Evolutionary conservation across 2,888 invertebrate genomes (phyloP), one percentile per base, ranked within the genome.

Genomic region (Dinocampus coccinellae): DNA sequence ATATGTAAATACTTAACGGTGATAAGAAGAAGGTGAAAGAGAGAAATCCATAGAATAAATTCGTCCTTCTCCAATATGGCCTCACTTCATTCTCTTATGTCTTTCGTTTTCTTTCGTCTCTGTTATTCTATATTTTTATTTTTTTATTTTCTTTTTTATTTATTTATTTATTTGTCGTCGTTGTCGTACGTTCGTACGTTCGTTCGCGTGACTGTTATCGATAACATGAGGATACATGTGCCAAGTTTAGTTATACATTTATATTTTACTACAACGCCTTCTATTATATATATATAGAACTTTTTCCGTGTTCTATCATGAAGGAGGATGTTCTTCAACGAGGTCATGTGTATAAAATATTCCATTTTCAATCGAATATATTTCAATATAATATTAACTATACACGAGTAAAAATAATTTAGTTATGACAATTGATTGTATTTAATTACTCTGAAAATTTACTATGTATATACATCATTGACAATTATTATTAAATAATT

Each of bases 131-230:
- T n/a, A n/a, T n/a, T n/a, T n/a, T n/a, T n/a, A n/a, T n/a, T n/a
- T n/a, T n/a, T n/a, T n/a, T n/a, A n/a, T n/a, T n/a, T n/a, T n/a
- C n/a, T n/a, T n/a, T n/a, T n/a, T n/a, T n/a, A n/a, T n/a, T n/a
- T n/a, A n/a, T n/a, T n/a, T n/a, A n/a, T n/a, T n/a, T n/a, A n/a
- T n/a, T n/a, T n/a, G 26, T 55, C 53, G n/a, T 47, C 65, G 36
- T 39, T 67, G 62, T 16, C 57, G 36, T 33, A n/a, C 70, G 70
- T 65, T 67, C 68, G 68, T 66, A 24, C 67, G n/a, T n/a, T n/a
- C n/a, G n/a, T 75, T 80, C 79, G 80, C 80, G 79, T 80, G 79
- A 79, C 80, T 79, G 73, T 79, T 79, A 80, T 79, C 79, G 79
- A 79, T 77, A 78, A 76, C 68, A 72, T 57, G 11, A 65, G 26